These are phyloP conservation scores for Macaria liturata DNA, from an alignment of 2,888 invertebrate species.

Conservation along the genomic window DNA sequence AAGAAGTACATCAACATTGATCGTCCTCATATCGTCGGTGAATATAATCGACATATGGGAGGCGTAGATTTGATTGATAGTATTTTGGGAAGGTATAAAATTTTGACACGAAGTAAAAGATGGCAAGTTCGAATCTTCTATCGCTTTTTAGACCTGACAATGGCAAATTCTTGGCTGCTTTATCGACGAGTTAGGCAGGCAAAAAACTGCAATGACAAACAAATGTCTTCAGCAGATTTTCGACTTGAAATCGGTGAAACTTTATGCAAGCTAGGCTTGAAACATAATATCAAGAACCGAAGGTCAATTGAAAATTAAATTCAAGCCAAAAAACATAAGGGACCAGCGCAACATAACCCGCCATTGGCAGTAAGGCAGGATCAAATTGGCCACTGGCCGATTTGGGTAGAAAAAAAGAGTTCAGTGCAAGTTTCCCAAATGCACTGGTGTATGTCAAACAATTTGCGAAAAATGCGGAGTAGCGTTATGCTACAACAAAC, in stretches of 20 bases:
- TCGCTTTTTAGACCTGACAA: conserved; percentile 42
- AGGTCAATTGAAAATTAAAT: neutral
- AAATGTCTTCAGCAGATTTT: neutral
- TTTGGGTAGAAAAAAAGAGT: conserved; percentile 1
- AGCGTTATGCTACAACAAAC: conserved; percentile 1
- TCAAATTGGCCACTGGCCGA: neutral
- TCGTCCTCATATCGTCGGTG: too few relatives aligned
- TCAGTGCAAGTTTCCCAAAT: conserved; percentile 1
- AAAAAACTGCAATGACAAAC: neutral
- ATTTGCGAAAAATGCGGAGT: neutral
- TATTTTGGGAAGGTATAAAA: conserved; percentile 32
- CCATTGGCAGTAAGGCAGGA: conserved; percentile 4
- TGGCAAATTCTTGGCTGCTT: conserved; percentile 43
- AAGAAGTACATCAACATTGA: conserved; percentile 35
- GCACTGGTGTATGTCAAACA: neutral
- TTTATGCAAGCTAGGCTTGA: neutral
- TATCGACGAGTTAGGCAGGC: conserved; percentile 16
- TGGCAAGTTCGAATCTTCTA: conserved; percentile 45
- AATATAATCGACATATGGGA: conserved; percentile 37
- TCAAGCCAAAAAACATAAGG: conserved; percentile 1
- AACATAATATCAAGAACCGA: neutral
- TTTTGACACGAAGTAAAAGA: conserved; percentile 21
- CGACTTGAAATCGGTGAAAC: conserved; percentile 1
- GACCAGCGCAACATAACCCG: neutral
- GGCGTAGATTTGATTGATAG: conserved; percentile 35